Evolutionary conservation across 2,797 vertebrate genomes (phyloP), one percentile per base, ranked within the genome.

Genomic region (Protosalanx chinensis): DNA sequence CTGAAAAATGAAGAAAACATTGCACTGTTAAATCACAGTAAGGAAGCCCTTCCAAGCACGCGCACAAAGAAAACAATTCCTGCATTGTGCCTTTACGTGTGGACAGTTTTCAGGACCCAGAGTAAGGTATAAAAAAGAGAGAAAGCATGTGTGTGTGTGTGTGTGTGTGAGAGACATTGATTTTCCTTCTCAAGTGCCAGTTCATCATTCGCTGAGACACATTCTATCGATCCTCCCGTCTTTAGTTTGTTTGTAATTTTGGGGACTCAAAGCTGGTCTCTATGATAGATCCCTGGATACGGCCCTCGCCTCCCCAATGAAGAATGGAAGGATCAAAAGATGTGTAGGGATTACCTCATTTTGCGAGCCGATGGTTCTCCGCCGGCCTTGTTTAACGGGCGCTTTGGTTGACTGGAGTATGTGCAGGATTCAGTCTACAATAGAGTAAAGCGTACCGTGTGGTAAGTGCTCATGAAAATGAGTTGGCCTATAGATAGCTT

Each of bases 181-280:
- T 93, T 92, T 91, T 85, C 74, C 67, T 79, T 76, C 75, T 74
- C 84, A 90, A 92, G 88, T 91, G 91, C 89, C 91, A 91, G 89
- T 94, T 93, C 90, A 93, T 93, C 92, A 93, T 91, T 92, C 88
- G 83, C 81, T 78, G 86, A 91, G 91, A 91, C 90, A 87, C 86
- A 80, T 81, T 75, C 81, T 72, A 93, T 93, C 82, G 90, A 93
- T 93, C 82, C 77, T 13, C 41, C 70, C 32, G 84, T 82, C 90
- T 90, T 91, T 89, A 82, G 88, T 93, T 93, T 93, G 90, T 93
- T 92, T 92, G 91, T 93, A 91, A 93, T 91, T 92, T 91, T 89
- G 87, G 89, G 86, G 82, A 74, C 90, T 91, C 84, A 89, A 87
- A 91, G 87, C 79, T 79, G 81, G 82, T 88, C 76, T 76, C 86